phyloP scores from a whole-genome alignment of 2,888 invertebrate genomes.

The Agrochola circellaris region DNA sequence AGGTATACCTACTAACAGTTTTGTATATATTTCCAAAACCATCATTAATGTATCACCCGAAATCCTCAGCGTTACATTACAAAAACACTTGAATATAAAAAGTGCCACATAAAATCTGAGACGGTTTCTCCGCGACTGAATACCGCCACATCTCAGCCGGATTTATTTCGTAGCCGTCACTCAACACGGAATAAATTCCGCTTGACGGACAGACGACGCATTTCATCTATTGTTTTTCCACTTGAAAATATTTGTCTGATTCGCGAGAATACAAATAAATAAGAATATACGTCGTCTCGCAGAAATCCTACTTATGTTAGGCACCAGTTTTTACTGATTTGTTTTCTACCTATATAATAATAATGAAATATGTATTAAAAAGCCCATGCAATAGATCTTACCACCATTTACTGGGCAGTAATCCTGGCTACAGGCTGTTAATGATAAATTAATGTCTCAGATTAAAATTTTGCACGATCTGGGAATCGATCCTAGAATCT shows the following conservation, averaged over 20 bases:
- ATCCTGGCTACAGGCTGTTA: too few relatives aligned
- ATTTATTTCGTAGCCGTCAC: slow-evolving; percentile 66
- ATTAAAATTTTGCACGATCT: too few relatives aligned
- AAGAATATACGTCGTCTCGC: background rate
- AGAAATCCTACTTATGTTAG: background rate
- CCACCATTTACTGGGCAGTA: background rate
- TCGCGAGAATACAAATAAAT: slow-evolving; percentile 23
- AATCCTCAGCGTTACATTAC: slow-evolving; percentile 34
- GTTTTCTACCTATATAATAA: background rate
- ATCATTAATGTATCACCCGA: slow-evolving; percentile 19
- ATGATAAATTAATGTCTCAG: background rate
- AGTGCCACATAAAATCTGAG: slow-evolving; percentile 50
- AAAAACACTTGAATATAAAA: slow-evolving; percentile 54
- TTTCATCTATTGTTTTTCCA: slow-evolving; percentile 61
- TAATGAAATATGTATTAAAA: background rate
- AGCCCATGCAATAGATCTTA: too few relatives aligned
- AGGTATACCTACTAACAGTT: background rate
- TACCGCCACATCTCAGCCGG: slow-evolving; percentile 42
- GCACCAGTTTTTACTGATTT: background rate
- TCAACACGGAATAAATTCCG: slow-evolving; percentile 57
- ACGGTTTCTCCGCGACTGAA: slow-evolving; percentile 15
- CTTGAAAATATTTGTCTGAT: slow-evolving; percentile 36
- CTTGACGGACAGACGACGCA: slow-evolving; percentile 61
- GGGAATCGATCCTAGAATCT: background rate
- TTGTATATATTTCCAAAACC: slow-evolving; percentile 3